A percentile compares a stretch with the other conserved stretches of the same genome.
Conservation (phyloP, 2,797 vertebrate genomes). For the Gobio occitaniae region DNA sequence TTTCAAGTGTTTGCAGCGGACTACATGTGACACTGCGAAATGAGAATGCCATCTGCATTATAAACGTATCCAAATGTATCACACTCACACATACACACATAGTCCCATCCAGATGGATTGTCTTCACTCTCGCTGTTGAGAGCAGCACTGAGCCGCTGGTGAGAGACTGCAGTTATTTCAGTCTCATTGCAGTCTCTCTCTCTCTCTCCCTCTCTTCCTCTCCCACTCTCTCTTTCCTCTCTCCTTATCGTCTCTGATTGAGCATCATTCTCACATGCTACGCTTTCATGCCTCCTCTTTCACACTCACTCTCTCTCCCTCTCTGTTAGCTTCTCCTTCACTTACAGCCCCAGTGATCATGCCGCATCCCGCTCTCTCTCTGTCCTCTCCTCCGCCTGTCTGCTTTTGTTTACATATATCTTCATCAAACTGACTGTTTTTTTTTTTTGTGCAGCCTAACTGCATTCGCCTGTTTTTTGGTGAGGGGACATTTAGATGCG, state of each 20-base stretch:
- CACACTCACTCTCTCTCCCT: conserved; percentile 42
- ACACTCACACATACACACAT: conserved; percentile 41
- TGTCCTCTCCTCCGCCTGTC: conserved; percentile 49
- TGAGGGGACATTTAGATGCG: conserved; percentile 37
- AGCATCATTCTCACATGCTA: conserved; percentile 57
- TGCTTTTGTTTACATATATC: conserved; percentile 40
- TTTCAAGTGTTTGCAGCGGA: conserved; percentile 45
- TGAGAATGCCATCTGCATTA: conserved; percentile 38
- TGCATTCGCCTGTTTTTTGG: conserved; percentile 61
- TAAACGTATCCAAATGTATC: background rate
- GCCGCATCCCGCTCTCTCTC: conserved; percentile 48
- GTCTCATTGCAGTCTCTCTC: conserved; percentile 63
- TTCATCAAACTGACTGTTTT: conserved; percentile 45
- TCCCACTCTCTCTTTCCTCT: conserved; percentile 50
- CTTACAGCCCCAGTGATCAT: conserved; percentile 49
- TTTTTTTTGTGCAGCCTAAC: conserved; percentile 64
- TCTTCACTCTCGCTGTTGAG: conserved; percentile 49
- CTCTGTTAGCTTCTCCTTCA: conserved; percentile 40
- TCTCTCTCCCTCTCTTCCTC: conserved; percentile 63
- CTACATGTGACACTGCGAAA: conserved; percentile 39
- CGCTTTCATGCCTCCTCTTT: conserved; percentile 59
- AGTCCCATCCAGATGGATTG: conserved; percentile 54
- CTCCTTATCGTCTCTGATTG: conserved; percentile 34
- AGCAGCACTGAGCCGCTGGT: conserved; percentile 64
- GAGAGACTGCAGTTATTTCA: conserved; percentile 75